Evolutionary conservation across 1,140 invertebrate genomes (phyloP).

Genomic region (Heterodera schachtii): DNA sequence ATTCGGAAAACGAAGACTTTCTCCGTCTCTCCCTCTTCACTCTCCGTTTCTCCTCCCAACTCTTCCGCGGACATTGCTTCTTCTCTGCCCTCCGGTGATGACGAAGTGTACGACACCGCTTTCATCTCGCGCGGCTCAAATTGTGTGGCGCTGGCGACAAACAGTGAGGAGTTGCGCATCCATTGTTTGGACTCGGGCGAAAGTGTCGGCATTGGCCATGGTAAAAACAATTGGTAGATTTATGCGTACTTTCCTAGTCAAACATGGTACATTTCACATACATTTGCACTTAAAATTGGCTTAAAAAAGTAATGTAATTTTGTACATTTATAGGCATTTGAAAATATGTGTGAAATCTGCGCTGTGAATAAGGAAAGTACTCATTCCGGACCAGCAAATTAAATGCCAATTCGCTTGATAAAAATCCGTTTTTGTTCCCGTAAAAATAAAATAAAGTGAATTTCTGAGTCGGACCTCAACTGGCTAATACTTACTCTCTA

Average conservation of each 20-base stretch:
- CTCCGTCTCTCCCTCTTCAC: neutral
- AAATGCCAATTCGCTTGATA: too few species aligned
- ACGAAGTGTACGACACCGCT: constrained; percentile 56
- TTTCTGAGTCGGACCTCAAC: too few species aligned
- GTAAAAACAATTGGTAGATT: neutral
- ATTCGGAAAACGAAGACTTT: neutral
- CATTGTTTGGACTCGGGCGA: constrained; percentile 50
- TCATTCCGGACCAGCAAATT: too few species aligned
- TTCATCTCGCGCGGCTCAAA: constrained; percentile 46
- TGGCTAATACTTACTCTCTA: too few species aligned
- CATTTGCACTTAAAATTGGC: too few species aligned
- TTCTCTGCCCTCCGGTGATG: constrained; percentile 36
- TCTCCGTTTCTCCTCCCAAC: neutral
- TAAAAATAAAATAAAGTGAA: too few species aligned
- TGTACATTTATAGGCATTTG: too few species aligned
- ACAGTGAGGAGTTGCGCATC: constrained; percentile 52
- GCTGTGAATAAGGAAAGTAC: too few species aligned
- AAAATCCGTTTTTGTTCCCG: too few species aligned
- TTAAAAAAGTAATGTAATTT: too few species aligned
- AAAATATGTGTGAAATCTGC: too few species aligned
- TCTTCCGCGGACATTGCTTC: neutral
- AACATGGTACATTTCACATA: neutral
- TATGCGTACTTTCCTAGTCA: too few species aligned
- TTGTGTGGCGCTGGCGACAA: constrained; percentile 57
- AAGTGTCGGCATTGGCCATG: neutral